Conservation (phyloP, 2,113 vertebrate genomes). For the Gymnogyps californianus region DNA sequence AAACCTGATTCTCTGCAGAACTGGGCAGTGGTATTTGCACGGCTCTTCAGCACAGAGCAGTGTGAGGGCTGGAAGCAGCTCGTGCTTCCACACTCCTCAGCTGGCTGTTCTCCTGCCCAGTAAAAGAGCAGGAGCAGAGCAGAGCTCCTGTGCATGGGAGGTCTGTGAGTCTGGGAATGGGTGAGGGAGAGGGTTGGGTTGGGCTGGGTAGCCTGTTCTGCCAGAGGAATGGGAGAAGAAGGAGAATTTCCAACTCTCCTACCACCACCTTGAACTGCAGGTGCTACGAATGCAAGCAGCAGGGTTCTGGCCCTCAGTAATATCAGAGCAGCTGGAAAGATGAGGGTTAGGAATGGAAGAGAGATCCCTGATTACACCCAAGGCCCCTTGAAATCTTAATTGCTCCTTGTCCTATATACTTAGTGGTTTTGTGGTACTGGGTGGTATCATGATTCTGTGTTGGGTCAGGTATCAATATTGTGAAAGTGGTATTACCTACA, state of each 20-base stretch:
- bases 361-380: neutral
- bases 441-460: neutral
- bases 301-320: neutral
- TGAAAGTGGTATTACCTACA: neutral
- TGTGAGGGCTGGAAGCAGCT: neutral
- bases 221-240: neutral
- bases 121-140: neutral
- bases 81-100: neutral
- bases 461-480: neutral
- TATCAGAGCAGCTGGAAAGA: neutral
- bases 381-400: neutral
- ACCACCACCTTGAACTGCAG: neutral
- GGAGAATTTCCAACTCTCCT: neutral
- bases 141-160: neutral
- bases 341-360: neutral
- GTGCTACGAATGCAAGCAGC: neutral
- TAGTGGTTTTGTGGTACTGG: neutral
- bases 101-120: neutral
- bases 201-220: neutral
- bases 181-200: neutral
- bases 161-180: neutral
- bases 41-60: neutral
- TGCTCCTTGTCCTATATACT: neutral
- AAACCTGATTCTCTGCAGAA: neutral
- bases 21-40: neutral